phyloP scores from a whole-genome alignment of 2,888 invertebrate genomes.

The Diloba caeruleocephala region DNA sequence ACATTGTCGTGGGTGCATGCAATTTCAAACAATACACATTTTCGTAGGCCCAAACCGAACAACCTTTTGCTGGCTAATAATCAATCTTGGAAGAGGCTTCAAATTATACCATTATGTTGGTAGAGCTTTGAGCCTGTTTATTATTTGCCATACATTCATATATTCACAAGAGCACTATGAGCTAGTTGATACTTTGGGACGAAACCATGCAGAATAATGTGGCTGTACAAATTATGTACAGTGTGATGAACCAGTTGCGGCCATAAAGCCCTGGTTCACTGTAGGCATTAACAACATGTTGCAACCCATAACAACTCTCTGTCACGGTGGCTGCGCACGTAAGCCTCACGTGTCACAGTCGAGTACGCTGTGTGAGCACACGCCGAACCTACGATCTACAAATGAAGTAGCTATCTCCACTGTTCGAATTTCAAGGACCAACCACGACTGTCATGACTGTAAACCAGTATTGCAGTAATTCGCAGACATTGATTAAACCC shows the following conservation, averaged over 20 bases:
- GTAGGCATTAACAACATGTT: conserved; percentile 51
- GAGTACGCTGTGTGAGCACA: conserved; percentile 60
- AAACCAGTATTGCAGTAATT: conserved; percentile 54
- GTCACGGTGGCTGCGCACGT: conserved; percentile 75
- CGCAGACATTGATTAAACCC: conserved; percentile 43
- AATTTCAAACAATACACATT: too few relatives aligned
- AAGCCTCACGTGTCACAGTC: conserved; percentile 72
- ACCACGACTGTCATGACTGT: conserved; percentile 46
- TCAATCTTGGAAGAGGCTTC: not conserved
- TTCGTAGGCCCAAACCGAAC: too few relatives aligned
- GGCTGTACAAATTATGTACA: conserved; percentile 9
- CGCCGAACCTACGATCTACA: conserved; percentile 42
- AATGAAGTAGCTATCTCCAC: conserved; percentile 9
- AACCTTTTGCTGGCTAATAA: too few relatives aligned
- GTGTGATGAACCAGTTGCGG: conserved; percentile 29
- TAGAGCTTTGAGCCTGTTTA: not conserved
- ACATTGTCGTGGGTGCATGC: too few relatives aligned
- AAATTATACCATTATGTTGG: not conserved
- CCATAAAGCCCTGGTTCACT: conserved; percentile 52
- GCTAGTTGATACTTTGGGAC: not conserved
- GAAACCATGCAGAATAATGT: not conserved
- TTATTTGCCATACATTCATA: not conserved
- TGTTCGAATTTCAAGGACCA: conserved; percentile 38
- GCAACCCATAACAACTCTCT: conserved; percentile 68
- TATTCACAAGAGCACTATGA: not conserved